Evolutionary conservation across 2,888 invertebrate species (phyloP), one percentile per base, ranked within the genome.

Genomic region (Cosmorhoe ocellata): DNA sequence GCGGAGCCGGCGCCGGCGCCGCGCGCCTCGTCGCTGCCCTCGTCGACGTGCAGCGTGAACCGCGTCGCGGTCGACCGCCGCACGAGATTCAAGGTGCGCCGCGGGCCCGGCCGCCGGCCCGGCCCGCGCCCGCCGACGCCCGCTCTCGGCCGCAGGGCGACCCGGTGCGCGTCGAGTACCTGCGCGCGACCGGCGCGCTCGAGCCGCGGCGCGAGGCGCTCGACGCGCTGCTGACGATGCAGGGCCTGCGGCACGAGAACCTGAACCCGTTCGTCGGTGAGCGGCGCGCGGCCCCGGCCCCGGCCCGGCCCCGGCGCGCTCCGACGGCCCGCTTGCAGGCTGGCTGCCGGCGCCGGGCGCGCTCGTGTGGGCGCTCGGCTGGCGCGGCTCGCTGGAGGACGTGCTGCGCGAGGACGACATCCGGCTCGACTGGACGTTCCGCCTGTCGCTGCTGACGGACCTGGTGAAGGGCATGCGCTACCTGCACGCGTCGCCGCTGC

Each of bases 341-440:
- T 96, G 96, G 84, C 91, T 97, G 58, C 96, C 96, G 74, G 93
- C 94, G 13, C 92, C 95, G 56, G 2, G 95, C 95, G 95, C 95
- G 50, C 91, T 97, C 70, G 97, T 98, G 48, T 96, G 94, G 75
- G 98, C 97, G 75, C 95, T 95, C 79, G 97, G 97, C 82, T 94
- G 95, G 43, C 92, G 98, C 55, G 97, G 97, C 38, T 97, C 97
- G 34, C 87, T 97, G 60, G 95, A 96, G 84, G 97, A 97, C 79
- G 95, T 97, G 45, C 92, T 97, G 39, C 93, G 95, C 68, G 96
- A 96, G 83, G 96, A 96, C 75, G 97, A 97, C 80, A 96, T 97
- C 76, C 95, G 96, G 81, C 92, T 98, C 67, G 98, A 99, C 89
- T 98, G 98, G 98, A 96, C 97, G 46, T 98, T 98, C 88, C 95